phyloP scores from a whole-genome alignment of 2,888 invertebrate genomes.

The Belgica antarctica region DNA sequence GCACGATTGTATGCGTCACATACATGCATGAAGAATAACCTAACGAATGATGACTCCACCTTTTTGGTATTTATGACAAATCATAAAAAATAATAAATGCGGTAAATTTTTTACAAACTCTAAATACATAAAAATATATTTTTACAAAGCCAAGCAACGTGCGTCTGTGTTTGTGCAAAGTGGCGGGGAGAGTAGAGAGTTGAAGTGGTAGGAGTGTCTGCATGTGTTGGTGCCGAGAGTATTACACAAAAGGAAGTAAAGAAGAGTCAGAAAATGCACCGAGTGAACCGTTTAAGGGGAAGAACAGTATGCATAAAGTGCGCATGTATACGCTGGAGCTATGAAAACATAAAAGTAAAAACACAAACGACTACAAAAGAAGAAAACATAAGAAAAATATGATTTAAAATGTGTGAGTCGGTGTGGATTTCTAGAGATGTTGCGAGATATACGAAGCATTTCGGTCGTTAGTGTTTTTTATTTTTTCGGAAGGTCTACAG shows the following conservation, averaged over 20 bases:
- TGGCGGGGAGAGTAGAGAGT: not conserved
- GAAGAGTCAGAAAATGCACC: conserved; percentile 15
- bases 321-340: conserved; percentile 28
- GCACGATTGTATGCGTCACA: conserved; percentile 19
- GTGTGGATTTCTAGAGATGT: conserved; percentile 14
- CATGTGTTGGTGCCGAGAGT: not conserved
- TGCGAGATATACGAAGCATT: conserved; percentile 13
- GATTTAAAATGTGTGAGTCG: conserved; percentile 42
- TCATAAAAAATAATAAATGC: conserved; percentile 44
- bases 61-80: conserved; percentile 43
- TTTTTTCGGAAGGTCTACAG: conserved; percentile 40
- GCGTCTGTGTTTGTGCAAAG: not conserved
- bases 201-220: conserved; percentile 3
- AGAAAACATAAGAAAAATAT: conserved; percentile 40
- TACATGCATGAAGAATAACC: conserved; percentile 30
- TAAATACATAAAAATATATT: conserved; percentile 33
- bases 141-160: not conserved
- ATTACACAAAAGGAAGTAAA: not conserved
- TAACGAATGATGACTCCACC: conserved; percentile 42
- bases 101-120: conserved; percentile 40
- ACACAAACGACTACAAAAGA: conserved; percentile 22
- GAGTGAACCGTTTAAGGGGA: conserved; percentile 30
- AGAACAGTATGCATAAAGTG: conserved; percentile 21
- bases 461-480: conserved; percentile 41
- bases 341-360: conserved; percentile 32